These are phyloP conservation scores for Bombus waltoni DNA, from an alignment of 1,140 invertebrate genomes.

Conservation along the genomic window DNA sequence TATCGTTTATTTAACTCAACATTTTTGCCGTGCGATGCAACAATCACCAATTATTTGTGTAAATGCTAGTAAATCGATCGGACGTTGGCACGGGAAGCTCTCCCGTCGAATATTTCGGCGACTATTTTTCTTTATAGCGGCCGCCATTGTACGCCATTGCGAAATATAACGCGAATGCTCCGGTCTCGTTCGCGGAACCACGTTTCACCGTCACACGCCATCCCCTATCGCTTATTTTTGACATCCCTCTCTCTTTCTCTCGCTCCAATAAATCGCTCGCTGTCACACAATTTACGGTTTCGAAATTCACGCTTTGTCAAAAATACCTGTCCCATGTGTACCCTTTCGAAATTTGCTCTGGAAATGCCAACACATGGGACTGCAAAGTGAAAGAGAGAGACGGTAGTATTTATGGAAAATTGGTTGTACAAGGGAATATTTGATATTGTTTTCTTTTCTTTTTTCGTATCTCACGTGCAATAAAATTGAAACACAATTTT, in stretches of 20 bases:
- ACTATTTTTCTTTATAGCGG: constrained; percentile 18
- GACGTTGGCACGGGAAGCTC: not conserved
- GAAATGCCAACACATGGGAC: not conserved
- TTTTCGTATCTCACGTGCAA: not conserved
- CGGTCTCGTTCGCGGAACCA: not conserved
- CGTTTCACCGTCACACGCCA: not conserved
- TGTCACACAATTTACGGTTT: constrained; percentile 9
- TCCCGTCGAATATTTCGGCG: constrained; percentile 1
- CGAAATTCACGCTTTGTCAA: constrained; percentile 12
- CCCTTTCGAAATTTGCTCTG: not conserved
- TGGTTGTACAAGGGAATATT: not conserved
- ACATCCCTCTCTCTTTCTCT: not conserved
- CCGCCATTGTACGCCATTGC: constrained; percentile 1
- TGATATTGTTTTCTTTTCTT: not conserved
- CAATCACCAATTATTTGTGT: constrained; percentile 45
- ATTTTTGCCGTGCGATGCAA: constrained; percentile 45
- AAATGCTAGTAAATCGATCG: constrained; percentile 50
- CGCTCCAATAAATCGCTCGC: constrained; percentile 13
- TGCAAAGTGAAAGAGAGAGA: not conserved
- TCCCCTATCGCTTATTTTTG: constrained; percentile 1
- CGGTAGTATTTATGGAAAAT: not conserved
- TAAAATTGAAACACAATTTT: not conserved
- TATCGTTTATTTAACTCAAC: constrained; percentile 59
- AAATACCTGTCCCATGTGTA: not conserved
- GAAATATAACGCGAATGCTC: not conserved